phyloP scores from a whole-genome alignment of 2,888 invertebrate species.

The Tachina grossa region DNA sequence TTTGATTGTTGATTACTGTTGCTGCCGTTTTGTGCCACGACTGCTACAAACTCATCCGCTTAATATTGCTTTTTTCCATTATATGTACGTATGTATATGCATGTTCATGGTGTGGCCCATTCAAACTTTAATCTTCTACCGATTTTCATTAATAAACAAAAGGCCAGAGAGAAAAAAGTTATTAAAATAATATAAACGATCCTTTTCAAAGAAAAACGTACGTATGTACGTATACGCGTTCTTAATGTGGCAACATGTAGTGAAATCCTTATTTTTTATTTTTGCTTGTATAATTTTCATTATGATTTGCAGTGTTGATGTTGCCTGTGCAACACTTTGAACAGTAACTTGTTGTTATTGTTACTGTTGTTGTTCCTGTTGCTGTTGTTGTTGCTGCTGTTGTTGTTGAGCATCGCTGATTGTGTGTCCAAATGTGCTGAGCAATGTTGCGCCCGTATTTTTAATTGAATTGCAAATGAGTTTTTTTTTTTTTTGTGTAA shows the following conservation, averaged over 20 bases:
- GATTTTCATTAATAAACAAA: conserved; percentile 64
- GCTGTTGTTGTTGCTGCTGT: background rate
- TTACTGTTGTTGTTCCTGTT: background rate
- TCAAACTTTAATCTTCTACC: conserved; percentile 63
- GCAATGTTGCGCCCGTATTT: conserved; percentile 80
- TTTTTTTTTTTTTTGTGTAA: conserved; percentile 46
- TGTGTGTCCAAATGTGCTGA: conserved; percentile 60
- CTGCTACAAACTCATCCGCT: conserved; percentile 24
- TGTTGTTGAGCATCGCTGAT: background rate
- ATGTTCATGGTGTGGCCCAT: conserved; percentile 18
- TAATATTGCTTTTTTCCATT: conserved; percentile 11
- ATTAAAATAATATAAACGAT: conserved; percentile 65
- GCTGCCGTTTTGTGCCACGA: conserved; percentile 28
- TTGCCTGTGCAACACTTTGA: background rate
- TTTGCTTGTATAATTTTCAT: conserved; percentile 19
- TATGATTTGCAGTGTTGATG: conserved; percentile 51
- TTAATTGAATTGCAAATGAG: conserved; percentile 81
- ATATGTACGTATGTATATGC: background rate
- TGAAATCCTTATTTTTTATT: conserved; percentile 51
- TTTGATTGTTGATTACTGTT: conserved; percentile 45
- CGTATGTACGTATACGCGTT: background rate
- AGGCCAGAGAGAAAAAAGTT: conserved; percentile 53
- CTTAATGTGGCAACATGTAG: conserved; percentile 50
- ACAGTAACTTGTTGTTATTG: background rate
- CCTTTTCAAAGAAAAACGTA: conserved; percentile 44